A percentile compares a stretch with the other conserved stretches of the same genome.
These are phyloP conservation scores for Gadus chalcogrammus DNA, from an alignment of 2,113 vertebrate species.

Conservation along the genomic window DNA sequence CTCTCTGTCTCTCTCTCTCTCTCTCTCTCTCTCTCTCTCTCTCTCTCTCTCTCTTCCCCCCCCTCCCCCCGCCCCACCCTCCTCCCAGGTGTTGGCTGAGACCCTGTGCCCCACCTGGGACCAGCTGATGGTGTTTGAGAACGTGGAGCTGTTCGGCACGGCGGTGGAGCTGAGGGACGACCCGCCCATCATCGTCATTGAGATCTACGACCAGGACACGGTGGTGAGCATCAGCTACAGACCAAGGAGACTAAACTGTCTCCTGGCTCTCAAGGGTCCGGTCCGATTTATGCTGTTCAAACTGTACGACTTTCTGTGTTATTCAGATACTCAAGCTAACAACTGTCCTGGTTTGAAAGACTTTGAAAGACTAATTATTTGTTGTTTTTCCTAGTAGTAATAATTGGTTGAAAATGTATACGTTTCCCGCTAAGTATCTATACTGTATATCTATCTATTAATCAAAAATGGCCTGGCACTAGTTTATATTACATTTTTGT, in stretches of 20 bases:
- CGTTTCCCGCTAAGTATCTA: neutral
- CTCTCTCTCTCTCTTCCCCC: too few relatives aligned
- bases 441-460: too few relatives aligned
- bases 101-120: slow-evolving; percentile 97
- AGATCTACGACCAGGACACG: slow-evolving; percentile 92
- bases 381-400: neutral
- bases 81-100: slow-evolving; percentile 83
- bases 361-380: neutral
- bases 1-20: too few relatives aligned
- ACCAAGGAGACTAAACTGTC: too few relatives aligned
- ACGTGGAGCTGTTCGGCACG: slow-evolving; percentile 89
- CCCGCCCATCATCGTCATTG: slow-evolving; percentile 92
- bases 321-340: neutral
- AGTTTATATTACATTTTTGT: neutral
- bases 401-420: neutral
- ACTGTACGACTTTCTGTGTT: neutral
- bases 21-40: too few relatives aligned
- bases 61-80: neutral
- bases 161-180: slow-evolving; percentile 87
- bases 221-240: slow-evolving; percentile 73
- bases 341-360: slow-evolving; percentile 11
- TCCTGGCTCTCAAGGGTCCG: neutral
- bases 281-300: slow-evolving; percentile 5
- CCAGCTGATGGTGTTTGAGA: slow-evolving; percentile 90
- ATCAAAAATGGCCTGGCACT: neutral